Evolutionary conservation across 2,797 vertebrate genomes (phyloP), one percentile per base, ranked within the genome.

Genomic region (Naso thynnoides): DNA sequence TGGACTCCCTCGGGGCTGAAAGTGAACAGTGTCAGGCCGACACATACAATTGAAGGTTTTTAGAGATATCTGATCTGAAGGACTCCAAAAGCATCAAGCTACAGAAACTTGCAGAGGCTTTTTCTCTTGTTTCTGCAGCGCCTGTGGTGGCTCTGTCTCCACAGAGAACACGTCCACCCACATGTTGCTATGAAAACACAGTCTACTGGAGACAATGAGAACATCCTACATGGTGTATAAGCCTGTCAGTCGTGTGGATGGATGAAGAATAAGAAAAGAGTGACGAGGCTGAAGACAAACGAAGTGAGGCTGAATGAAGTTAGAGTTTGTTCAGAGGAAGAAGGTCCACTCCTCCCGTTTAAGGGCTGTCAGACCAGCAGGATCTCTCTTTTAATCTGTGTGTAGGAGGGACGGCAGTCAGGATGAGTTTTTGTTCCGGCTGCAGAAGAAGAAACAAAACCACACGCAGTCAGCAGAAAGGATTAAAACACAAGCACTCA

Each of bases 281-380:
- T 66, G 79, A 81, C 47, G 55, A 77, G 45, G 50, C 39, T 49
- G 63, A 38, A 49, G 58, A 64, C 66, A 62, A 62, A 81, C 29
- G 11, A 5, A 41, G 24, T 24, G 42, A 47, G 15, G 24, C 47
- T 44, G 36, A 15, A 9, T 36, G 55, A 52, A 36, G 41, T 50
- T 72, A 8, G 66, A 64, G 44, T 76, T 26, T 53, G 21, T 71
- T 49, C 18, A 47, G 42, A 23, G 14, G 67, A 58, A 73, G 61
- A 78, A 78, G 71, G 69, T 73, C 67, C 61, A 75, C 82, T 86
- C 82, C 77, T 58, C 65, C 52, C 8, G 65, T 26, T 44, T 33
- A 24, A 33, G 45, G 15, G 19, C 61, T 74, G 85, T 85, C 73
- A 83, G 68, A 81, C 73, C 68, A 64, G 48, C 65, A 78, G 54